Percentiles rank a stretch among this genome's conserved stretches.
Evolutionary conservation across 2,113 vertebrate species (phyloP).

Genomic region (Lutjanus erythropterus): DNA sequence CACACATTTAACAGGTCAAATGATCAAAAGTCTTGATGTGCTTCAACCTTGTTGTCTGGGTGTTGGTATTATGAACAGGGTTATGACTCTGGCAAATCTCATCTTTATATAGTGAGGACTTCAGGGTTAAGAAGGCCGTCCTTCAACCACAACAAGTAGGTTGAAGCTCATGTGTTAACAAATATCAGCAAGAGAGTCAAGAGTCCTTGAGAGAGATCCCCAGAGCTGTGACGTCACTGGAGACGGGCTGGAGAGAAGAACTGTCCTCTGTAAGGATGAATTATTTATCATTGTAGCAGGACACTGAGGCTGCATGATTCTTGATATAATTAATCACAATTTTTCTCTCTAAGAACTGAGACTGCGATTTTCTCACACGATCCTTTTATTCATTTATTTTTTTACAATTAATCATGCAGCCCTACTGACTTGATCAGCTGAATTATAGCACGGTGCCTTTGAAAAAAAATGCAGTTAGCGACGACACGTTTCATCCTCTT

Average conservation of each 20-base stretch:
- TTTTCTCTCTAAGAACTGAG: too few species aligned
- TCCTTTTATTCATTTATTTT: too few species aligned
- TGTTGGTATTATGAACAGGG: neutral
- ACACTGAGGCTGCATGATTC: neutral
- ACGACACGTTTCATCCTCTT: neutral
- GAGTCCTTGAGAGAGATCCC: constrained; percentile 10
- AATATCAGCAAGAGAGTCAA: neutral
- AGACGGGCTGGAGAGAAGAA: neutral
- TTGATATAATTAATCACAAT: too few species aligned
- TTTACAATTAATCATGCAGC: too few species aligned
- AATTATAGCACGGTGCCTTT: neutral
- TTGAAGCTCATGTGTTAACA: constrained; percentile 6
- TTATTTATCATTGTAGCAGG: neutral
- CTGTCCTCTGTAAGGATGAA: neutral
- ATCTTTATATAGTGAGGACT: neutral
- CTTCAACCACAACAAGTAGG: neutral
- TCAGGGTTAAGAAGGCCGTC: neutral
- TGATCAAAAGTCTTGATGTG: neutral
- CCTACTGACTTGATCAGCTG: too few species aligned
- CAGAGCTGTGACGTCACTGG: neutral
- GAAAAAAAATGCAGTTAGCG: neutral
- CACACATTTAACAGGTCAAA: neutral
- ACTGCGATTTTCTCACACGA: too few species aligned
- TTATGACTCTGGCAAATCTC: neutral
- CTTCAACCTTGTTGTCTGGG: neutral